These are phyloP conservation scores for Drosophila macrospina DNA, from an alignment of 2,888 invertebrate genomes.

Conservation along the genomic window DNA sequence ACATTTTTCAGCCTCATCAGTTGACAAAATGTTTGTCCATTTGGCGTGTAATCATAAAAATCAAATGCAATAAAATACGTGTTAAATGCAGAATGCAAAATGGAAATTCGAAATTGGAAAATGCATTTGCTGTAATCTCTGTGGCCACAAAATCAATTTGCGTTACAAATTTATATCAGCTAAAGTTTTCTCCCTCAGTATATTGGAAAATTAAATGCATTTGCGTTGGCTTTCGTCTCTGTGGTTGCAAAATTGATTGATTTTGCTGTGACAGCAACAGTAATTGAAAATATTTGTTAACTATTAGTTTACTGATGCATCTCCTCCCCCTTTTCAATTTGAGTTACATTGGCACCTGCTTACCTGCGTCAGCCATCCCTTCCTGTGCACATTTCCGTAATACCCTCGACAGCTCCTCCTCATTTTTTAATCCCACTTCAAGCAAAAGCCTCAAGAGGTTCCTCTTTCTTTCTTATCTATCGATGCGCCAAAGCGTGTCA, in stretches of 20 bases:
- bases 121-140: conserved; percentile 75
- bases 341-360: conserved; percentile 24
- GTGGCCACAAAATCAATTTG: conserved; percentile 80
- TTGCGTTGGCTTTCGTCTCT: conserved; percentile 56
- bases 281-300: conserved; percentile 79
- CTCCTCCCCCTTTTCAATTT: conserved; percentile 13
- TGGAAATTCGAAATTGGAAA: conserved; percentile 40
- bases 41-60: conserved; percentile 26
- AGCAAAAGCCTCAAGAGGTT: conserved; percentile 63
- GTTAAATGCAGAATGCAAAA: conserved; percentile 1
- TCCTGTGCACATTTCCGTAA: conserved; percentile 70
- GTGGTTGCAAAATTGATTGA: conserved; percentile 73
- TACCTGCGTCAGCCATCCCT: conserved; percentile 65
- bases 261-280: conserved; percentile 80
- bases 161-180: conserved; percentile 61
- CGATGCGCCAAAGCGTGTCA: conserved; percentile 78
- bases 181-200: conserved; percentile 24
- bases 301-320: conserved; percentile 67
- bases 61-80: conserved; percentile 44
- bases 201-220: conserved; percentile 72
- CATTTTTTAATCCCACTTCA: conserved; percentile 69
- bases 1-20: conserved; percentile 71
- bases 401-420: conserved; percentile 31
- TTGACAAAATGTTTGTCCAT: conserved; percentile 44
- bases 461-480: conserved; percentile 62